Conservation (phyloP, 2,797 vertebrate species). For the Labroides dimidiatus region DNA sequence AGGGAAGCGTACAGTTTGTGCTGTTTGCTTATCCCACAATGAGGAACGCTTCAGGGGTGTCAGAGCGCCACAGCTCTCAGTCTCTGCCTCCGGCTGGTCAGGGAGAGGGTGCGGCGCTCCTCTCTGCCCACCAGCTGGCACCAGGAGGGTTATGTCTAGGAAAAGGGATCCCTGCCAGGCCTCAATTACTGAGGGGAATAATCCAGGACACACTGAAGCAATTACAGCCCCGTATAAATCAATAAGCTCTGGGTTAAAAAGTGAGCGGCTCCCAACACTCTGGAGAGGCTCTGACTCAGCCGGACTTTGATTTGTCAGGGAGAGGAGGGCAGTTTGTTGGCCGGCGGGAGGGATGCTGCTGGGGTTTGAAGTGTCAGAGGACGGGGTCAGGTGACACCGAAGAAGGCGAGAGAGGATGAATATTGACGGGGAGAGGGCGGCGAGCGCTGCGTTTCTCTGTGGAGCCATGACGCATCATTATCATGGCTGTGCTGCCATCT, state of each 20-base stretch:
- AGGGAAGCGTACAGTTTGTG: conserved; percentile 39
- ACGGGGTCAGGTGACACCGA: conserved; percentile 57
- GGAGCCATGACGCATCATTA: not conserved
- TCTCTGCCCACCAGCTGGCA: conserved; percentile 80
- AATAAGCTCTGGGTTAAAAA: conserved; percentile 81
- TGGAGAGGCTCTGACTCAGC: conserved; percentile 70
- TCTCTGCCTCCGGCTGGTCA: conserved; percentile 33
- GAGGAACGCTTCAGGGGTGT: conserved; percentile 7
- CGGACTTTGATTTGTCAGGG: conserved; percentile 62
- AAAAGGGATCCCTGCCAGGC: conserved; percentile 79
- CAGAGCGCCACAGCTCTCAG: conserved; percentile 42
- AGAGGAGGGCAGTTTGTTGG: conserved; percentile 48
- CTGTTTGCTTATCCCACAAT: conserved; percentile 49
- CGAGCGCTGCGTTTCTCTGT: not conserved
- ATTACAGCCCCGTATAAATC: conserved; percentile 86
- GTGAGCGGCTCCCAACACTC: conserved; percentile 77
- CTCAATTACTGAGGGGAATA: conserved; percentile 82
- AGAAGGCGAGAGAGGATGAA: conserved; percentile 28
- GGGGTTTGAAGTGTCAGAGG: conserved; percentile 8
- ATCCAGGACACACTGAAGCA: conserved; percentile 87
- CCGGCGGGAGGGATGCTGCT: conserved; percentile 45
- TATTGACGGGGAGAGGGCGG: no score
- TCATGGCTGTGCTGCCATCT: conserved; percentile 55
- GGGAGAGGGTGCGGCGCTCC: conserved; percentile 65
- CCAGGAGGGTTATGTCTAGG: conserved; percentile 73